A percentile compares a stretch with the other conserved stretches of the same genome.
phyloP scores from a whole-genome alignment of 2,113 vertebrate species.

The Phainopepla nitens region DNA sequence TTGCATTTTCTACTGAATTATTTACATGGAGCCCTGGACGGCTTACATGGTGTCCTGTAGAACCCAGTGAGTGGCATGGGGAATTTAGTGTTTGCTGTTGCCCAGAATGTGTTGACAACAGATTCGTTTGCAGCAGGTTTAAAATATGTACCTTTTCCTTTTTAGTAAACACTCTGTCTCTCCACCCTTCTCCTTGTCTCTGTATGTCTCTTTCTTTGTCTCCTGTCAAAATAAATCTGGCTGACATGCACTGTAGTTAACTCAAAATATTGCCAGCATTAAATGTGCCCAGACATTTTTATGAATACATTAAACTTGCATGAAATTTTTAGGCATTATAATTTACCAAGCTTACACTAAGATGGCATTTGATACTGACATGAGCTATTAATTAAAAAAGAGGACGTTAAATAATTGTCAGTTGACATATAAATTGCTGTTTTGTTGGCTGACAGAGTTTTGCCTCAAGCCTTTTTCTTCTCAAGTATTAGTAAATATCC shows the following conservation, averaged over 20 bases:
- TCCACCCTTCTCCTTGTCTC: background rate
- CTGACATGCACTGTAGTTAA: slow-evolving; percentile 52
- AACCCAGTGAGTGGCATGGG: background rate
- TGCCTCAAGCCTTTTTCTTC: slow-evolving; percentile 14
- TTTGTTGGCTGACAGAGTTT: slow-evolving; percentile 28
- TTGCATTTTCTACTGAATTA: background rate
- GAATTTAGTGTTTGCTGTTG: background rate
- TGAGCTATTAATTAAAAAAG: slow-evolving; percentile 58
- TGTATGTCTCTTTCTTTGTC: background rate
- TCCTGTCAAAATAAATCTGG: slow-evolving; percentile 61
- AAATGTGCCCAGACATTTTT: slow-evolving; percentile 63
- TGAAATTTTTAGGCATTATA: slow-evolving; percentile 54
- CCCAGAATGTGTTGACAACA: background rate
- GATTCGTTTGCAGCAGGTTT: background rate
- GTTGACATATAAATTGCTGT: slow-evolving; percentile 29
- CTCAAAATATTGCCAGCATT: slow-evolving; percentile 63
- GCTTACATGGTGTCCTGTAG: background rate
- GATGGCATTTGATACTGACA: slow-evolving; percentile 52
- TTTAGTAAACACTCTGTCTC: background rate
- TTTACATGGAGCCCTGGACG: background rate
- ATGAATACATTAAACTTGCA: slow-evolving; percentile 66
- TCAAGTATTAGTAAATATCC: slow-evolving; percentile 34
- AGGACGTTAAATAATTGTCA: slow-evolving; percentile 46
- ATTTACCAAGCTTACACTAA: slow-evolving; percentile 61
- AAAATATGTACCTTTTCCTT: background rate